phyloP scores from a whole-genome alignment of 1,140 invertebrate species.

The Bombus consobrinus region DNA sequence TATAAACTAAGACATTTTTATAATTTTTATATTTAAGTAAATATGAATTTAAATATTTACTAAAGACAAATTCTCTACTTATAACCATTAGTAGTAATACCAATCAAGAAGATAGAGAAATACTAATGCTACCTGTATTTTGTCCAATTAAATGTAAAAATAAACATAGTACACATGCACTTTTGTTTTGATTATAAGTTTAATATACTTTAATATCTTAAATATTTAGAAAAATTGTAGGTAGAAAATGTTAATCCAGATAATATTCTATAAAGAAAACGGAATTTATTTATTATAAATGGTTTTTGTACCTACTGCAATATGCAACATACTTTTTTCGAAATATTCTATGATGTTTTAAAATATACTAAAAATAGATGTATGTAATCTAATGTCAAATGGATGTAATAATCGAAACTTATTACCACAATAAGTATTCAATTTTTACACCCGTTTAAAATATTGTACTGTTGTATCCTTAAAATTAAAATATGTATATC shows the following conservation, averaged over 20 bases:
- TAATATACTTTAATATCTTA: constrained; percentile 3
- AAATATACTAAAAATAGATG: constrained; percentile 27
- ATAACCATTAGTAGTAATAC: constrained; percentile 41
- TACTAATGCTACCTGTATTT: constrained; percentile 36
- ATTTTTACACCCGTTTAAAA: constrained; percentile 8
- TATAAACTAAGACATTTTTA: constrained; percentile 19
- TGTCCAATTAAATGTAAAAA: constrained; percentile 39
- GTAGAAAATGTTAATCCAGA: not conserved
- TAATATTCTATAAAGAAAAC: constrained; percentile 35
- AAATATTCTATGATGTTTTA: constrained; percentile 17
- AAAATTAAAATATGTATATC: constrained; percentile 53
- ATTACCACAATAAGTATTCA: not conserved
- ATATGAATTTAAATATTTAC: constrained; percentile 28
- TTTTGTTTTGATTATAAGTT: constrained; percentile 31
- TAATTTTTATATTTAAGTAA: constrained; percentile 34
- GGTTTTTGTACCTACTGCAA: constrained; percentile 30
- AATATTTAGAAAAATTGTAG: constrained; percentile 11
- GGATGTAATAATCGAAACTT: constrained; percentile 38
- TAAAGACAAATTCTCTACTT: constrained; percentile 18
- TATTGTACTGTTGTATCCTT: constrained; percentile 35
- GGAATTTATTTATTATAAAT: constrained; percentile 43
- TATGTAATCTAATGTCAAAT: constrained; percentile 28
- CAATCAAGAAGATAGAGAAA: constrained; percentile 34
- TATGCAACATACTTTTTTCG: not conserved
- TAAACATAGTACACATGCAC: constrained; percentile 22